A percentile compares a stretch with the other conserved stretches of the same genome.
Conservation (phyloP, 2,888 invertebrate genomes). For the Cistogaster globosa region DNA sequence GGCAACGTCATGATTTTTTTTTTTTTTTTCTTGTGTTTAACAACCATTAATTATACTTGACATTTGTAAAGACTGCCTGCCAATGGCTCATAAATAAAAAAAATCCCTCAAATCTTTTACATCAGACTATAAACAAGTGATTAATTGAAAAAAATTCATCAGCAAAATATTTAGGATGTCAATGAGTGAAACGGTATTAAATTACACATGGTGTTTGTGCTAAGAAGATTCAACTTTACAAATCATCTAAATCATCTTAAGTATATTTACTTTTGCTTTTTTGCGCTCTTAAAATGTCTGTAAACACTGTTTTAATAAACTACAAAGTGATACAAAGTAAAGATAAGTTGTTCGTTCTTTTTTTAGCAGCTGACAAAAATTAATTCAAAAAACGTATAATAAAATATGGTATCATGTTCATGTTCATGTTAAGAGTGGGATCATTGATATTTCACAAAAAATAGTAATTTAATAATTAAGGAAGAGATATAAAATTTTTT, state of each 20-base stretch:
- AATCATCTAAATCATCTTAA: constrained; percentile 11
- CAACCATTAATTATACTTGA: constrained; percentile 28
- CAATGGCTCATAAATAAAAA: constrained; percentile 8
- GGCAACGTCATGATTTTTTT: constrained; percentile 35
- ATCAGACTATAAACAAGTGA: constrained; percentile 29
- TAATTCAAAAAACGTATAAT: not conserved
- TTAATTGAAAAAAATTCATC: constrained; percentile 4
- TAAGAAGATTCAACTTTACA: constrained; percentile 4
- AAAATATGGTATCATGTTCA: not conserved
- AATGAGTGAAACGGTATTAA: not conserved
- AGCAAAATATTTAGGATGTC: not conserved
- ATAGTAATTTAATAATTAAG: not conserved
- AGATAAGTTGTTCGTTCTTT: not conserved
- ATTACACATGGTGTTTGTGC: not conserved
- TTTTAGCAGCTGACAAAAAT: not conserved
- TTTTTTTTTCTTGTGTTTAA: not conserved
- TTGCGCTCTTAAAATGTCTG: not conserved
- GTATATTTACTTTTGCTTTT: not conserved
- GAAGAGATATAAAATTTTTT: no score
- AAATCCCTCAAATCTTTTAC: constrained; percentile 23
- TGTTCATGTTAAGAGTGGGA: not conserved
- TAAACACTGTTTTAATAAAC: constrained; percentile 2
- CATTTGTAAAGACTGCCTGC: constrained; percentile 15
- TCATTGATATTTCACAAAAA: constrained; percentile 16
- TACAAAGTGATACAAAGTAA: not conserved